Conservation (phyloP, 2,888 invertebrate species). For the Eupithecia inturbata region DNA sequence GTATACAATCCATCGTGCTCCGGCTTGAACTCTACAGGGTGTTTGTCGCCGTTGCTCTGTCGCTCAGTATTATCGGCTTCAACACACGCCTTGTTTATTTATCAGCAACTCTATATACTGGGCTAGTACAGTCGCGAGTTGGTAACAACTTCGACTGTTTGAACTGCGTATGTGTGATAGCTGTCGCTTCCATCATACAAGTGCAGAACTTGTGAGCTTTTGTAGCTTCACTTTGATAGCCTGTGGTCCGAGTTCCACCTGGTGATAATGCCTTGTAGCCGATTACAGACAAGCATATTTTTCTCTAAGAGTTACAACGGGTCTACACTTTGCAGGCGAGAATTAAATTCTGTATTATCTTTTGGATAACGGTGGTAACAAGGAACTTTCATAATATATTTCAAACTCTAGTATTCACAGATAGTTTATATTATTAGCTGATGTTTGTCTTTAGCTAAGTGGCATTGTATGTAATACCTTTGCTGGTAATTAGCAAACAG, state of each 20-base stretch:
- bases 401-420: background rate
- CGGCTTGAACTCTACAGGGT: constrained; percentile 34
- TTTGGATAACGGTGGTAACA: background rate
- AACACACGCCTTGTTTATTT: constrained; percentile 81
- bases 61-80: constrained; percentile 73
- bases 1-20: background rate
- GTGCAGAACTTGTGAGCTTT: constrained; percentile 19
- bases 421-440: constrained; percentile 22
- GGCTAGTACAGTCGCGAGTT: constrained; percentile 56
- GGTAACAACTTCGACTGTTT: constrained; percentile 56
- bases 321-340: background rate
- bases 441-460: constrained; percentile 43
- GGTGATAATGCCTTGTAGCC: background rate
- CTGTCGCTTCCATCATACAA: constrained; percentile 29
- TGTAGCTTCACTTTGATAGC: background rate
- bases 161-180: constrained; percentile 48
- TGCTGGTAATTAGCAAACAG: constrained; percentile 43
- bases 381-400: background rate
- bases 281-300: background rate
- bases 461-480: constrained; percentile 43
- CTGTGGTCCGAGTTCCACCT: background rate
- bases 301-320: background rate
- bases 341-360: background rate
- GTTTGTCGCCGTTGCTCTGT: constrained; percentile 50
- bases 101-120: constrained; percentile 64